Evolutionary conservation across 2,113 vertebrate species (phyloP), one percentile per base, ranked within the genome.

Genomic region (Phalacrocorax brasilianus): DNA sequence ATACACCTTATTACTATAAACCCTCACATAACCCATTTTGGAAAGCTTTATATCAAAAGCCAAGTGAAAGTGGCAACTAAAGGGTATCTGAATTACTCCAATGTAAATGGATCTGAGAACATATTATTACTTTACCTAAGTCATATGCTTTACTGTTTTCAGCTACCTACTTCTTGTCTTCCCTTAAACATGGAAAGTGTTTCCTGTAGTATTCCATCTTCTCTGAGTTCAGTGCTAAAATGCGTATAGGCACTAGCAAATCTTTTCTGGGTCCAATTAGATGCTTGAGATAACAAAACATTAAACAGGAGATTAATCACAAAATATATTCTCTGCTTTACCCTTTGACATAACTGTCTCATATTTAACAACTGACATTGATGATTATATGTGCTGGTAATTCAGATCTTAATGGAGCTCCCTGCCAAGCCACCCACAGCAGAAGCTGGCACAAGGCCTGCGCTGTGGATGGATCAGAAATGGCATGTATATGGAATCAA

Each of bases 311-410:
- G 16, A 84, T 74, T 87, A 68, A 87, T 91, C 4, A 5, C 49
- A 79, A 94, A 87, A 62, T 85, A 45, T 42, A 66, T 72, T 93
- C 21, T 88, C n/a, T 73, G 38, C 26, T 71, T 93, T 94, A 50
- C 63, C 55, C 21, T 88, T 94, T 71, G 58, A 94, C 55, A 82
- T 70, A 91, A 35, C 35, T 82, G 63, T 33, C 47, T 76, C 45
- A 45, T 70, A 70, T 92, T 95, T 92, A 97, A 94, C n/a, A 83
- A 83, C 42, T 93, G 94, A 82, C 81, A 89, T n/a, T 55, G 81
- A 81, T 91, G 81, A 95, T 92, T 85, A 70, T 45, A 33, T 65
- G 47, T 77, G 47, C 74, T 89, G 77, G 71, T 95, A 94, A 91
- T 91, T 91, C 87, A 71, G 87, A 80, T 85, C 74, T 74, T 91